Percentiles rank a stretch among this genome's conserved stretches.
phyloP scores from a whole-genome alignment of 2,888 invertebrate species.

The Scaptomyza flava region DNA sequence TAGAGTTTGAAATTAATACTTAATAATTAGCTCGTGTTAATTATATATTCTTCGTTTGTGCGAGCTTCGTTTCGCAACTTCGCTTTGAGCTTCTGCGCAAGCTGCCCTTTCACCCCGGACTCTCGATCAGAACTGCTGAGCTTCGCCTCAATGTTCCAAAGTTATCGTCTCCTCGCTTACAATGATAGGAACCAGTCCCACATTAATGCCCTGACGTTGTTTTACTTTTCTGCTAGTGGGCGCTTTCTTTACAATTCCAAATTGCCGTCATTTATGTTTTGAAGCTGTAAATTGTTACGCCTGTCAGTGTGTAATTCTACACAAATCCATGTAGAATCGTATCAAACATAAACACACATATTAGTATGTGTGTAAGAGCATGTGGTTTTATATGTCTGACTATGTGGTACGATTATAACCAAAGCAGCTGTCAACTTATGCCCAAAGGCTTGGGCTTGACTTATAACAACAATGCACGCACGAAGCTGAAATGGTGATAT shows the following conservation, averaged over 20 bases:
- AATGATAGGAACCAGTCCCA: too few species aligned
- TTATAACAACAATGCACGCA: slow-evolving; percentile 62
- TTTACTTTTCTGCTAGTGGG: not conserved
- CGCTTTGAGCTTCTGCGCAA: too few species aligned
- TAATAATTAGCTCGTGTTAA: too few species aligned
- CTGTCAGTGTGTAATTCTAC: slow-evolving; percentile 1
- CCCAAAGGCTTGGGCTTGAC: slow-evolving; percentile 27
- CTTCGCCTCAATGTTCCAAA: too few species aligned
- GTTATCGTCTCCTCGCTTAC: too few species aligned
- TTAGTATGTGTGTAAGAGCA: not conserved
- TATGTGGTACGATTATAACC: slow-evolving; percentile 28
- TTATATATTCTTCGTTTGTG: too few species aligned
- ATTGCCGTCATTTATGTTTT: slow-evolving; percentile 4
- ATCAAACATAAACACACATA: not conserved
- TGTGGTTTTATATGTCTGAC: slow-evolving; percentile 3
- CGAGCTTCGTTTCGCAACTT: too few species aligned
- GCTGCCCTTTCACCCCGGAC: too few species aligned
- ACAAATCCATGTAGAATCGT: slow-evolving; percentile 5
- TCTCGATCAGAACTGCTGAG: too few species aligned
- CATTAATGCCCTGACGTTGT: too few species aligned
- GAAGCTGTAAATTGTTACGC: slow-evolving; percentile 8
- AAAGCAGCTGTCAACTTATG: slow-evolving; percentile 54
- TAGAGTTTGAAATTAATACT: too few species aligned
- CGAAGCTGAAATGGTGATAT: slow-evolving; percentile 60
- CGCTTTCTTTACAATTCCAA: not conserved